Evolutionary conservation across 2,888 invertebrate species (phyloP), one percentile per base, ranked within the genome.

Genomic region (Ectropis crepuscularia): DNA sequence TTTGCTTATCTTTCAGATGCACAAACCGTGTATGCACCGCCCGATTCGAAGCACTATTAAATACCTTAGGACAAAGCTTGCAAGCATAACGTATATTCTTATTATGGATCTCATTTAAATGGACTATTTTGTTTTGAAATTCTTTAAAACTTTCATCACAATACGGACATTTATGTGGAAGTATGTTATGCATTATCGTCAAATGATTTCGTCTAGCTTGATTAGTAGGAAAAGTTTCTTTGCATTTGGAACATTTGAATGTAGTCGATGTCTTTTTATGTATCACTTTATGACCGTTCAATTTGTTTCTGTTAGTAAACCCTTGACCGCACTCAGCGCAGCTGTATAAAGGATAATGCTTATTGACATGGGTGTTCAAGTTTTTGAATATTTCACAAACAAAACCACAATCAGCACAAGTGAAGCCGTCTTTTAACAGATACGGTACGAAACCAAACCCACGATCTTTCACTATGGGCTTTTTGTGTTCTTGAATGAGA

Each of bases 11-110:
- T 43, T 81, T 82, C 6, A 87, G 78, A 63, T 92, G 92, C 1
- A 89, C 88, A 46, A 83, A 82, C 16, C 80, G 73, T 1, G 91
- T 84, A 57, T 92, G 92, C 41, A 83, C 88, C 0, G 89, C 0
- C 76, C 75, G 61, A 86, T 77, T 38, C 81, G 82, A 0, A 76
- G 74, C 57, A 79, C 87, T 79, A 0, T 81, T 74, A 58, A 92
- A 92, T 6, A 90, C 85, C 0, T 88, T 79, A 1, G 86, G 53
- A 57, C 92, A 92, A 11, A 88, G 73, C 39, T 79, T 82, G 59
- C 92, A 92, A 0, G 85, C 82, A 57, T 87, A 92, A 39, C 90
- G 87, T 0, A 89, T 74, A 46, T 82, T 86, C 11, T 50, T 61
- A 36, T 55, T n/a, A 12, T 70, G 70, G 11, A 45, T 47, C 8